These are phyloP conservation scores for Thalassoma bifasciatum DNA, from an alignment of 2,113 vertebrate species.

Conservation along the genomic window DNA sequence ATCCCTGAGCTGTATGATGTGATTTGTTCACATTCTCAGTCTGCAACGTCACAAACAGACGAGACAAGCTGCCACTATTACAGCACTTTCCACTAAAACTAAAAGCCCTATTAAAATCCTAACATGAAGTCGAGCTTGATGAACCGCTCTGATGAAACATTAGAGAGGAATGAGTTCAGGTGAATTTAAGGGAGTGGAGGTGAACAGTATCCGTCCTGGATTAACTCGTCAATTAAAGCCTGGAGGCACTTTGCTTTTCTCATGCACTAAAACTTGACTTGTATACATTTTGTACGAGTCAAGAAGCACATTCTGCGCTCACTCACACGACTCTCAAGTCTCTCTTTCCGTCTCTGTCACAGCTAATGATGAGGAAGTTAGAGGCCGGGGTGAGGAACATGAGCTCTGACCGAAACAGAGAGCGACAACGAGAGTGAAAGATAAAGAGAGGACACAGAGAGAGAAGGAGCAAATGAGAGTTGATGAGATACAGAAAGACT, in stretches of 20 bases:
- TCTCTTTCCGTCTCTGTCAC: constrained; percentile 15
- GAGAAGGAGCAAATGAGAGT: neutral
- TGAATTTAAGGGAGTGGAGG: constrained; percentile 32
- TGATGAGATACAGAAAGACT: neutral
- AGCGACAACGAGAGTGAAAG: constrained; percentile 1
- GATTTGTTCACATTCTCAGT: no score
- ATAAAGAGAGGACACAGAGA: constrained; percentile 2
- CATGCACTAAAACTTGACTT: constrained; percentile 10
- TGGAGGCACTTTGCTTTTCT: constrained; percentile 2
- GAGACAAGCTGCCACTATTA: neutral
- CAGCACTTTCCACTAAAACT: constrained; percentile 2
- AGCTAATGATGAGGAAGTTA: constrained; percentile 45
- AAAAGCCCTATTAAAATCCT: neutral
- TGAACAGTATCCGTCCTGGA: constrained; percentile 5
- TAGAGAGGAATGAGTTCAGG: constrained; percentile 19
- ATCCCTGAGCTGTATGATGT: no score
- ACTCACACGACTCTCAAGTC: constrained; percentile 50
- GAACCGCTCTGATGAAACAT: constrained; percentile 31
- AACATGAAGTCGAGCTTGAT: constrained; percentile 30
- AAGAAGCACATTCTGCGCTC: constrained; percentile 5
- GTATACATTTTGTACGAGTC: constrained; percentile 8
- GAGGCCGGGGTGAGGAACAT: constrained; percentile 39
- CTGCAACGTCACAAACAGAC: neutral
- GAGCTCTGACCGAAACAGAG: constrained; percentile 21
- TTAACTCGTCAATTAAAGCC: constrained; percentile 13